A percentile compares a stretch with the other conserved stretches of the same genome.
Conservation (phyloP, 2,797 vertebrate species). For the Sebastes wilsoni region DNA sequence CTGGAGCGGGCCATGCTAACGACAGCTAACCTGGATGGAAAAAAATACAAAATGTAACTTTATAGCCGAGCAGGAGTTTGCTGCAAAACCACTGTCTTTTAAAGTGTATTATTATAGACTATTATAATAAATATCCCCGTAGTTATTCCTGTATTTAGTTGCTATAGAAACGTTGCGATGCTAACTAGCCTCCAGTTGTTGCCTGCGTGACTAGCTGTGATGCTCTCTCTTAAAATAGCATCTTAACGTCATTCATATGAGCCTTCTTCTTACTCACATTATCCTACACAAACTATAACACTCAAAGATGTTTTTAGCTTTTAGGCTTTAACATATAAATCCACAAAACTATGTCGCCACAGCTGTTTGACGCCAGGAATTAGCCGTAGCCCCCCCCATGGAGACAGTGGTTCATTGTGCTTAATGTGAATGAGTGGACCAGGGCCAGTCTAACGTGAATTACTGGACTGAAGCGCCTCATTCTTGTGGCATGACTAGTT, state of each 20-base stretch:
- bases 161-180: neutral
- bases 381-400: constrained; percentile 44
- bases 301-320: neutral
- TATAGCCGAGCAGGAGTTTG: neutral
- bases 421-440: constrained; percentile 72
- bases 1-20: constrained; percentile 49
- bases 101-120: fast-evolving
- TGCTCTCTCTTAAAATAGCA: constrained; percentile 26
- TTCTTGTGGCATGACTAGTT: constrained; percentile 26
- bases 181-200: constrained; percentile 41
- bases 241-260: neutral
- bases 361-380: constrained; percentile 43
- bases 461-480: constrained; percentile 44
- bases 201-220: constrained; percentile 57
- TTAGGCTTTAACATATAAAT: neutral
- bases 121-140: no score
- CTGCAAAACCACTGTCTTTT: fast-evolving
- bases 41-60: constrained; percentile 40
- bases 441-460: constrained; percentile 59
- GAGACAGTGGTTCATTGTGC: constrained; percentile 76
- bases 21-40: constrained; percentile 49
- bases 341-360: constrained; percentile 14
- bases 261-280: neutral
- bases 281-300: neutral
- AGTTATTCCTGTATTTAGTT: neutral